These are phyloP conservation scores for Enhydra lutris DNA, from an alignment of 2,113 vertebrate genomes.

Conservation along the genomic window DNA sequence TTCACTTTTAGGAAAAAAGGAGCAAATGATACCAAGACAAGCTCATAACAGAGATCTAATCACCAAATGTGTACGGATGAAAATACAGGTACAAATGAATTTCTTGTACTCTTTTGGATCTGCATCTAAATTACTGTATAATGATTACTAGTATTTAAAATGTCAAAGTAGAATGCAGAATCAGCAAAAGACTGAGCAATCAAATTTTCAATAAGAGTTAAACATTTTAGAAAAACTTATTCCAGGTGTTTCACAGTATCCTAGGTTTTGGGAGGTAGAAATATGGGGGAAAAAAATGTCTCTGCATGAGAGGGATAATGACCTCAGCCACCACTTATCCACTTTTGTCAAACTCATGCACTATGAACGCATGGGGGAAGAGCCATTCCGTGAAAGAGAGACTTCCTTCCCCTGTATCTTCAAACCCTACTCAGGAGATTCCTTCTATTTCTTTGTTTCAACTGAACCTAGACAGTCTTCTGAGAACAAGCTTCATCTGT, in stretches of 20 bases:
- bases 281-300: not conserved
- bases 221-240: not conserved
- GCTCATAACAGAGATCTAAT: not conserved
- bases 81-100: slow-evolving; percentile 62
- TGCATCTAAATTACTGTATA: not conserved
- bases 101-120: not conserved
- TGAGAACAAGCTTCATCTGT: not conserved
- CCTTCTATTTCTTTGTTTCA: not conserved
- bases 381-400: not conserved
- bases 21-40: slow-evolving; percentile 69
- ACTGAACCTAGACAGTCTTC: not conserved
- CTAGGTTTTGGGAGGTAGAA: not conserved
- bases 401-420: not conserved
- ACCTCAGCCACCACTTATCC: not conserved
- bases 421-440: not conserved
- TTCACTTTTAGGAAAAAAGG: slow-evolving; percentile 60
- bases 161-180: not conserved
- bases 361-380: not conserved
- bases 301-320: not conserved
- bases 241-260: not conserved
- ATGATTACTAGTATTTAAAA: not conserved
- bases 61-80: slow-evolving; percentile 42
- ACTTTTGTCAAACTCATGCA: not conserved
- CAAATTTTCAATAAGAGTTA: not conserved
- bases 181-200: not conserved